Conservation (phyloP, 2,113 vertebrate species). For the Isurus oxyrinchus region DNA sequence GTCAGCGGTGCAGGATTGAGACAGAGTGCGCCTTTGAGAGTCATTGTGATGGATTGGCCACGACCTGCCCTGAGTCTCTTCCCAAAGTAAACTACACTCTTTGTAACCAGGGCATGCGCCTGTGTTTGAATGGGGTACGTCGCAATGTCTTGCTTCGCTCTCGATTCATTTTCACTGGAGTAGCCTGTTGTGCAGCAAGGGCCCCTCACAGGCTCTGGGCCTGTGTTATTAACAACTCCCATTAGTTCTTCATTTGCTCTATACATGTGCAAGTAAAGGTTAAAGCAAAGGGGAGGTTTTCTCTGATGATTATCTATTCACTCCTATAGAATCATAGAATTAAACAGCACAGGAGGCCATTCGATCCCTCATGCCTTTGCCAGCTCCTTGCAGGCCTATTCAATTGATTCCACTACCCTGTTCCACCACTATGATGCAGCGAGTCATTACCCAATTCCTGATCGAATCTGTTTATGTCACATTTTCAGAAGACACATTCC, state of each 20-base stretch:
- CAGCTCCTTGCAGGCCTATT: not conserved
- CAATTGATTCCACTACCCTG: not conserved
- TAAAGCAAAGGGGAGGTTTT: not conserved
- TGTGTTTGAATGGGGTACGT: slow-evolving; percentile 60
- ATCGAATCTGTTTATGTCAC: not conserved
- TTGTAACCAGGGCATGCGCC: slow-evolving; percentile 57
- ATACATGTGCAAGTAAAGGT: not conserved
- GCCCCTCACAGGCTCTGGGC: not conserved
- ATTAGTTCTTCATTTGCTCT: not conserved
- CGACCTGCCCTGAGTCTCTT: slow-evolving; percentile 52
- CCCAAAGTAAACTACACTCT: slow-evolving; percentile 61
- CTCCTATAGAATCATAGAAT: not conserved
- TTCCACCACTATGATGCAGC: not conserved
- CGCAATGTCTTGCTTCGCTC: not conserved
- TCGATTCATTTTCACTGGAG: not conserved
- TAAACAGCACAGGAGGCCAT: not conserved
- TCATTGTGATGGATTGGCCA: slow-evolving; percentile 54
- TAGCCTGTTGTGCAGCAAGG: not conserved
- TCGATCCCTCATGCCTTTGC: not conserved
- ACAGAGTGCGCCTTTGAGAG: slow-evolving; percentile 57
- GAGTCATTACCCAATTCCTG: not conserved
- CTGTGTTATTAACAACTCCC: too few relatives aligned
- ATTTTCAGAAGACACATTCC: not conserved
- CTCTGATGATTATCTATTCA: not conserved
- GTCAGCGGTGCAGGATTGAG: slow-evolving; percentile 54